These are phyloP conservation scores for Euleptes europaea DNA, from an alignment of 2,113 vertebrate species.

Conservation along the genomic window DNA sequence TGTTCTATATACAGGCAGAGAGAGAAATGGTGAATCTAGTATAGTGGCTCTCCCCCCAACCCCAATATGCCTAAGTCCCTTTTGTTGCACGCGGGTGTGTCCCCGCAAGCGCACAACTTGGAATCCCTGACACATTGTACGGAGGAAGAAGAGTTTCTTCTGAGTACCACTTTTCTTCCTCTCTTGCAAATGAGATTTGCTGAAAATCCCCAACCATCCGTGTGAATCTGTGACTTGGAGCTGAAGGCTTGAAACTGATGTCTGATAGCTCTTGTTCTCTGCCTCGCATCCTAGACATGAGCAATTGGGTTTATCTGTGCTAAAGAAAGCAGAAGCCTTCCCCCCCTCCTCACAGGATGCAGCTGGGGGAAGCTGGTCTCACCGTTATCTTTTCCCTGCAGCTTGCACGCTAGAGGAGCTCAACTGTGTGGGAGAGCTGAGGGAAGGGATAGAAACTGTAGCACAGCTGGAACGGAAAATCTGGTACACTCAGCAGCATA, in stretches of 20 bases:
- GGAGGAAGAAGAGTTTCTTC: constrained; percentile 12
- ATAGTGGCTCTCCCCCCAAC: too few relatives aligned
- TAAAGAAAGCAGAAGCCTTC: neutral
- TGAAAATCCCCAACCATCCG: constrained; percentile 42
- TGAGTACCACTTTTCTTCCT: constrained; percentile 40
- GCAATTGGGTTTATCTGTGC: neutral
- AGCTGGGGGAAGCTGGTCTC: neutral
- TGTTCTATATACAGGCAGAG: neutral
- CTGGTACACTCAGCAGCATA: neutral
- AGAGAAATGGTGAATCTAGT: neutral
- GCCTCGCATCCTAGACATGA: neutral
- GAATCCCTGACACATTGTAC: constrained; percentile 43
- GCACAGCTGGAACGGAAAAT: neutral
- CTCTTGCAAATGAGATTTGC: constrained; percentile 15
- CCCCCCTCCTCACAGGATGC: neutral
- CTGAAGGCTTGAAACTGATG: neutral
- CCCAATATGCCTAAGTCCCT: neutral
- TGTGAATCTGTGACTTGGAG: constrained; percentile 17
- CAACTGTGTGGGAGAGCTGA: neutral
- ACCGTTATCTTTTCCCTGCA: neutral
- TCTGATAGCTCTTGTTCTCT: constrained; percentile 17
- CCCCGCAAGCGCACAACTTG: neutral
- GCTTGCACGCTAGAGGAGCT: rapidly evolving
- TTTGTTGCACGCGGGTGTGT: neutral
- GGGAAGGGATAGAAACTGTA: constrained; percentile 1